These are phyloP conservation scores for Cotesia glomerata DNA, from an alignment of 1,140 invertebrate genomes.

Conservation along the genomic window DNA sequence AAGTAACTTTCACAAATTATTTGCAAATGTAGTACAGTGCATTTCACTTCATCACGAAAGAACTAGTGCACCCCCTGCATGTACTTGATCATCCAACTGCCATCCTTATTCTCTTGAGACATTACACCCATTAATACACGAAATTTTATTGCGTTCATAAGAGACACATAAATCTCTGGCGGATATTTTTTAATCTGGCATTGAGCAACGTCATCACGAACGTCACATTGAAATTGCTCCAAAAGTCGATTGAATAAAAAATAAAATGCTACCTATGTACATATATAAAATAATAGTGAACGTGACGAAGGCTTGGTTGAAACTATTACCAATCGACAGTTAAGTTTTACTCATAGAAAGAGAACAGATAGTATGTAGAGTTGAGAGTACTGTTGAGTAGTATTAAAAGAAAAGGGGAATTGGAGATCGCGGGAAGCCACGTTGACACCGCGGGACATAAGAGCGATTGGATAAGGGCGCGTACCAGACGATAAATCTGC, in stretches of 20 bases:
- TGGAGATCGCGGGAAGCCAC: background rate
- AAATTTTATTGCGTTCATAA: background rate
- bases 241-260: constrained; percentile 10
- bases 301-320: constrained; percentile 51
- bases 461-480: background rate
- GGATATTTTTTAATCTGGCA: constrained; percentile 28
- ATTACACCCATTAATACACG: background rate
- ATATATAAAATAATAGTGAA: constrained; percentile 52
- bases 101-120: background rate
- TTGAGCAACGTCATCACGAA: constrained; percentile 31
- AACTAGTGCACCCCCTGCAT: background rate
- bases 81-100: background rate
- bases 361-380: background rate
- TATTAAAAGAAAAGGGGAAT: background rate
- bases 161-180: constrained; percentile 14
- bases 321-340: constrained; percentile 45
- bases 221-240: background rate
- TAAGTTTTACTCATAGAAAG: background rate
- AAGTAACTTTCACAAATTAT: background rate
- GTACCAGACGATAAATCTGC: constrained; percentile 50
- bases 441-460: background rate
- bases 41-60: background rate
- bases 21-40: background rate
- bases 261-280: constrained; percentile 42
- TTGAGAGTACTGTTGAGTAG: background rate